A percentile compares a stretch with the other conserved stretches of the same genome.
phyloP scores from a whole-genome alignment of 2,888 invertebrate genomes.

The Lycocerus yunnanus region DNA sequence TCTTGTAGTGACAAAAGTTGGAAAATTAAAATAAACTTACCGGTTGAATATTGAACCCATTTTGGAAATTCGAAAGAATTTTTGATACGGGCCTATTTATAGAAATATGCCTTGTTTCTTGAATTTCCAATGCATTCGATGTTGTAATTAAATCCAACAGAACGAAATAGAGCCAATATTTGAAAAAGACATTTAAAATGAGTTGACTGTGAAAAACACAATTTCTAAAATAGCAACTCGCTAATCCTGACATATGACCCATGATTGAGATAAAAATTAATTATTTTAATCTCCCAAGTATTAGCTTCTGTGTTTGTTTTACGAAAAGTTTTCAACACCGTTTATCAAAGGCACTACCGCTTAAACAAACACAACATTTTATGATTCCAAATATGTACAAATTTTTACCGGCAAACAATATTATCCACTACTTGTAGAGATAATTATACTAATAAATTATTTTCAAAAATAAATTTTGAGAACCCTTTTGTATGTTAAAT shows the following conservation, averaged over 20 bases:
- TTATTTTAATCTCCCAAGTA: background rate
- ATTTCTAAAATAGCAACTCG: background rate
- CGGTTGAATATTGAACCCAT: conserved; percentile 44
- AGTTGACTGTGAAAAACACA: background rate
- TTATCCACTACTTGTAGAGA: background rate
- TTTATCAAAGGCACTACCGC: background rate
- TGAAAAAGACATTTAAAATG: background rate
- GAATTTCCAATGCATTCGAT: background rate
- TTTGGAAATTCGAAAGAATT: conserved; percentile 28
- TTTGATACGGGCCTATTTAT: background rate
- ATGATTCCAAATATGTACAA: background rate
- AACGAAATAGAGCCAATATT: background rate
- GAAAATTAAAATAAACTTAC: too few relatives aligned
- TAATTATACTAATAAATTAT: too few relatives aligned
- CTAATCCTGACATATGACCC: background rate
- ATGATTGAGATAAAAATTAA: background rate
- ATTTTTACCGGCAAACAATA: background rate
- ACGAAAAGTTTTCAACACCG: background rate
- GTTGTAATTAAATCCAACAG: background rate
- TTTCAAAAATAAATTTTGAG: background rate
- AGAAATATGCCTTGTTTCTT: background rate
- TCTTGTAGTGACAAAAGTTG: too few relatives aligned
- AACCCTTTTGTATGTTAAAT: background rate
- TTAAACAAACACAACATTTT: background rate
- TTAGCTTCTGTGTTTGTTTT: background rate